These are phyloP conservation scores for Cantharis flavilabris DNA, from an alignment of 2,888 invertebrate species.

Conservation along the genomic window DNA sequence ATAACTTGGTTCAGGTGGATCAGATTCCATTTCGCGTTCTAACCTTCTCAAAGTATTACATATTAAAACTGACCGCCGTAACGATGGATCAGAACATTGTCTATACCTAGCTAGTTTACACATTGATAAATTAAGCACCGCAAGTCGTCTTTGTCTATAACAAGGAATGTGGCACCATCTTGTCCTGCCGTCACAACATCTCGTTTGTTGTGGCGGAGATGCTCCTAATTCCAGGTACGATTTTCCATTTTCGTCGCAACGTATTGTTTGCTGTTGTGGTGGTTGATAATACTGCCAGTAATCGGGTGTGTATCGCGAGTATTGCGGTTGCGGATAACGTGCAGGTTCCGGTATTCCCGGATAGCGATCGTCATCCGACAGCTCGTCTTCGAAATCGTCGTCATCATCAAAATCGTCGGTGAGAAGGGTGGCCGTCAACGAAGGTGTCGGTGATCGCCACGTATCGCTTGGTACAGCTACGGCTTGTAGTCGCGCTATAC, in stretches of 20 bases:
- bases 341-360: slow-evolving; percentile 58
- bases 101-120: slow-evolving; percentile 86
- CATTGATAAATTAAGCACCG: slow-evolving; percentile 90
- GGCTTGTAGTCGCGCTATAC: slow-evolving; percentile 70
- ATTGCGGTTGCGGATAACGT: slow-evolving; percentile 42
- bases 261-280: slow-evolving; percentile 75
- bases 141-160: slow-evolving; percentile 83
- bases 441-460: slow-evolving; percentile 58
- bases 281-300: slow-evolving; percentile 60
- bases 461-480: slow-evolving; percentile 70
- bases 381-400: slow-evolving; percentile 66
- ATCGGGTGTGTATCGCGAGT: slow-evolving; percentile 54
- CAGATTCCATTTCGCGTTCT: slow-evolving; percentile 85
- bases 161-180: slow-evolving; percentile 81
- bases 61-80: slow-evolving; percentile 88
- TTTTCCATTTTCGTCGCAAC: slow-evolving; percentile 87
- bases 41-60: slow-evolving; percentile 89
- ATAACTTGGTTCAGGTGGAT: slow-evolving; percentile 58
- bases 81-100: slow-evolving; percentile 86
- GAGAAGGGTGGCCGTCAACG: slow-evolving; percentile 50
- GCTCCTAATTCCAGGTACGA: slow-evolving; percentile 86
- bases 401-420: slow-evolving; percentile 62
- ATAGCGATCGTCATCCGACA: slow-evolving; percentile 60
- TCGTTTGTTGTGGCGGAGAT: slow-evolving; percentile 53
- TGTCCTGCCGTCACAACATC: slow-evolving; percentile 55